Percentiles rank a stretch among this genome's conserved stretches.
phyloP scores from a whole-genome alignment of 2,888 invertebrate species.

The Folsomia manolachei region DNA sequence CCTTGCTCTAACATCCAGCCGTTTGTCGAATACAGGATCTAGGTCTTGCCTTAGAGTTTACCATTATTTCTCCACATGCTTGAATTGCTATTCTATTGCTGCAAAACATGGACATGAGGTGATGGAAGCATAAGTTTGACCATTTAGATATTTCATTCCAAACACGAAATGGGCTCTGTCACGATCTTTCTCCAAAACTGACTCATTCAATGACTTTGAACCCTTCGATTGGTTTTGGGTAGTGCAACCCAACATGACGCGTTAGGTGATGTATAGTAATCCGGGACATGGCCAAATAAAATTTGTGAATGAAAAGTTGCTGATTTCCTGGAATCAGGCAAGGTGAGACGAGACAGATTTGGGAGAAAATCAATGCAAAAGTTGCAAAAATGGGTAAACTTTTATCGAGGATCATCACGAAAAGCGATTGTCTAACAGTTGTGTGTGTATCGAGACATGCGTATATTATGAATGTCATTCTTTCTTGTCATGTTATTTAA shows the following conservation, averaged over 20 bases:
- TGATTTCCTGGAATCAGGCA: too few species aligned
- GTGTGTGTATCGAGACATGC: background rate
- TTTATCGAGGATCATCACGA: too few species aligned
- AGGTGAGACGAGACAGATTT: too few species aligned
- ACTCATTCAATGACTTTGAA: constrained; percentile 4
- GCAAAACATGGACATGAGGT: background rate
- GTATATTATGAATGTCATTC: too few species aligned
- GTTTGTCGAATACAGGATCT: too few species aligned
- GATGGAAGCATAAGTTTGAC: constrained; percentile 26
- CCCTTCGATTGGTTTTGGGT: background rate
- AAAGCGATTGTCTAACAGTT: background rate
- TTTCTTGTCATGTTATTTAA: too few species aligned
- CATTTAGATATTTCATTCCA: constrained; percentile 37
- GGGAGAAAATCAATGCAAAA: background rate
- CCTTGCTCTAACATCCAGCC: background rate
- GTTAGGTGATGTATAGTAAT: too few species aligned
- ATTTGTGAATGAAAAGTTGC: background rate
- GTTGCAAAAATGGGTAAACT: background rate
- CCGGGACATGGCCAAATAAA: too few species aligned
- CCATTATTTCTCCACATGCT: background rate
- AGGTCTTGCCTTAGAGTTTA: background rate
- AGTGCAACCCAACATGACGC: too few species aligned
- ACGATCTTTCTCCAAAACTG: constrained; percentile 26
- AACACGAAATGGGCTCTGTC: constrained; percentile 29
- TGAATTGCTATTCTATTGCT: background rate